Evolutionary conservation across 2,113 vertebrate species (phyloP).

Genomic region (Hepsetus odoe): DNA sequence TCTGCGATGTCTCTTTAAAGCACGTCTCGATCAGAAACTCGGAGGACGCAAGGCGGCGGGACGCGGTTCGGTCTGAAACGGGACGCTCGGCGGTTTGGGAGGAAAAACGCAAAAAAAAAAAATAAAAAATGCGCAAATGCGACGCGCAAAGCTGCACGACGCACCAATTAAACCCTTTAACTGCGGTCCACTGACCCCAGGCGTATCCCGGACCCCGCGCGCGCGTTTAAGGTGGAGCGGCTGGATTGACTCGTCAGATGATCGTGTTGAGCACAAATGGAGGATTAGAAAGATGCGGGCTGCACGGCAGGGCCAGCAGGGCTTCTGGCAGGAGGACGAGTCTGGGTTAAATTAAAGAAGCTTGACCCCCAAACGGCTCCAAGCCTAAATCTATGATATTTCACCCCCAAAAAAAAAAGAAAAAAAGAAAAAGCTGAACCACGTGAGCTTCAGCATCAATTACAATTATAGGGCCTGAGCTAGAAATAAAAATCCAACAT

Average conservation of each 20-base stretch:
- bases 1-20: too few relatives aligned
- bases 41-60: too few relatives aligned
- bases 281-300: slow-evolving; percentile 15
- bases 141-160: neutral
- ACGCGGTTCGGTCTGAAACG: too few relatives aligned
- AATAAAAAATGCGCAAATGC: neutral
- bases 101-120: neutral
- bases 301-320: slow-evolving; percentile 57
- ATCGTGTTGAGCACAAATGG: slow-evolving; percentile 23
- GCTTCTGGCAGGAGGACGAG: slow-evolving; percentile 15
- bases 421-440: slow-evolving; percentile 63
- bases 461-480: slow-evolving; percentile 9
- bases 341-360: slow-evolving; percentile 29
- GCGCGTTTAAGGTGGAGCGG: neutral
- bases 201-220: too few relatives aligned
- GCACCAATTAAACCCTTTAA: too few relatives aligned
- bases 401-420: slow-evolving; percentile 62
- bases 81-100: too few relatives aligned
- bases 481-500: slow-evolving; percentile 7
- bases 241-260: slow-evolving; percentile 8
- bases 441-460: slow-evolving; percentile 60
- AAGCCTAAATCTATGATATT: slow-evolving; percentile 63
- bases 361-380: neutral
- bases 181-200: too few relatives aligned
- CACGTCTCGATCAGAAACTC: too few relatives aligned